Conservation (phyloP, 2,113 vertebrate genomes). For the Notiomystis cincta region DNA sequence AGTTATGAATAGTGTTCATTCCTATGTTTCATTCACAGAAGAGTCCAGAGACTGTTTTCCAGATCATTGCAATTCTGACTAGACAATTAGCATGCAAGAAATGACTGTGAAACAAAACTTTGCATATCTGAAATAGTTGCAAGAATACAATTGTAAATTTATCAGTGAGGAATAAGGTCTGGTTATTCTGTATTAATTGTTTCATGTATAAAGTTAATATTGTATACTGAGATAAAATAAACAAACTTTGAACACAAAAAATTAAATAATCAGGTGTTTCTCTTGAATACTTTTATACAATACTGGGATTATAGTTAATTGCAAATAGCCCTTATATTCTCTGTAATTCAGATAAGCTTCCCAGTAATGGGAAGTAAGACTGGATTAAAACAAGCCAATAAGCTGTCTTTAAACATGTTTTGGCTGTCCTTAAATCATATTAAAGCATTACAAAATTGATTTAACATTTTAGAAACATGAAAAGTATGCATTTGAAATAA, state of each 20-base stretch:
- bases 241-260: neutral
- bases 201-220: neutral
- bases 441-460: neutral
- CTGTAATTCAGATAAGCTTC: neutral
- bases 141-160: neutral
- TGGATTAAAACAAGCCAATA: neutral
- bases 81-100: neutral
- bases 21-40: neutral
- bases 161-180: neutral
- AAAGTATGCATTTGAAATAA: neutral
- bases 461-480: neutral
- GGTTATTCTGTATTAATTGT: neutral
- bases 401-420: neutral
- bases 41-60: neutral
- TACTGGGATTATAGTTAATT: neutral
- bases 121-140: neutral
- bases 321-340: neutral
- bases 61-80: neutral
- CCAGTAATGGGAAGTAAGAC: neutral
- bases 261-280: neutral
- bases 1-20: neutral
- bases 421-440: neutral
- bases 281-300: neutral
- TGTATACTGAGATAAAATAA: neutral
- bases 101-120: neutral